Evolutionary conservation across 2,113 vertebrate genomes (phyloP).

Genomic region (Burhinus oedicnemus): DNA sequence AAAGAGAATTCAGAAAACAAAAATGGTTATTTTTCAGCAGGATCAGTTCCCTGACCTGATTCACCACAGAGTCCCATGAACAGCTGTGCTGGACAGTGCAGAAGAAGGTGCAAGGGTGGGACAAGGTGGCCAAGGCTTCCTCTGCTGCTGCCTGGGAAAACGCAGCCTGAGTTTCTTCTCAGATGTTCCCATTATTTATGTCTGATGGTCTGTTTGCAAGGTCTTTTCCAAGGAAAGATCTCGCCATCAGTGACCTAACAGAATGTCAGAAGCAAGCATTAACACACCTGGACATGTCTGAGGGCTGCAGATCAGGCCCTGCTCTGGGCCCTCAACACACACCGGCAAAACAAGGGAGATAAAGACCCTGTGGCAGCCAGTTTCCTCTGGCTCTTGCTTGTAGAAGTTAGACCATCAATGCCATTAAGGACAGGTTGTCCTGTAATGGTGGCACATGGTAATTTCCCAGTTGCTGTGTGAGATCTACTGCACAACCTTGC

Average conservation of each 20-base stretch:
- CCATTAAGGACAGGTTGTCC: background rate
- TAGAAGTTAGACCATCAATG: background rate
- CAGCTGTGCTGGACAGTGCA: background rate
- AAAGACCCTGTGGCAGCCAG: background rate
- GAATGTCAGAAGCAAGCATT: background rate
- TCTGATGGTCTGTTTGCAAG: background rate
- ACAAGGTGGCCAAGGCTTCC: background rate
- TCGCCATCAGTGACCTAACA: background rate
- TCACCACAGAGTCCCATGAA: fast-evolving
- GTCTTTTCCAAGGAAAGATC: background rate
- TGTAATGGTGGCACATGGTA: background rate
- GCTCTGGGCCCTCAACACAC: background rate
- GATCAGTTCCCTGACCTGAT: background rate
- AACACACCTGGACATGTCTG: background rate
- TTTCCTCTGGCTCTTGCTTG: background rate
- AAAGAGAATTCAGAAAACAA: slow-evolving; percentile 24
- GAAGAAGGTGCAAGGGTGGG: background rate
- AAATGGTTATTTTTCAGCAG: slow-evolving; percentile 6
- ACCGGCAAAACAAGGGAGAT: background rate
- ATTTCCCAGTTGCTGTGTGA: background rate
- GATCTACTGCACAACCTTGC: background rate
- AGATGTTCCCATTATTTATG: background rate
- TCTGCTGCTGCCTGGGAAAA: background rate
- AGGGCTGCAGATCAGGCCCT: background rate
- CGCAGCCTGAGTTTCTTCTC: background rate